phyloP scores from a whole-genome alignment of 1,140 invertebrate species.

The Nomia melanderi region DNA sequence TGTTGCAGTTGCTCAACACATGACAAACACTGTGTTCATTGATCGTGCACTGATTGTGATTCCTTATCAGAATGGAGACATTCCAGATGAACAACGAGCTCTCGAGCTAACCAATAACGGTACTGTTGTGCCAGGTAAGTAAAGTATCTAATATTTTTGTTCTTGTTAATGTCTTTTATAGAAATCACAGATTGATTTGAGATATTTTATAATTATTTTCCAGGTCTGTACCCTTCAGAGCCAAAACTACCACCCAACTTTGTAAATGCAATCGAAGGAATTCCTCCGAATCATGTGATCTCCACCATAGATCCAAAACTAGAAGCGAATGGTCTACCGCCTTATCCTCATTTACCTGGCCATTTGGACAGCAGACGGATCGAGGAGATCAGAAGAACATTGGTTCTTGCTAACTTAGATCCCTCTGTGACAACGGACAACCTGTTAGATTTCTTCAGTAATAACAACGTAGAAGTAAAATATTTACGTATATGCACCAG shows the following conservation, averaged over 20 bases:
- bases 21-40: constrained; percentile 99
- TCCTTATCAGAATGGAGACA: constrained; percentile 92
- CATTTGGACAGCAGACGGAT: constrained; percentile 94
- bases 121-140: constrained; percentile 87
- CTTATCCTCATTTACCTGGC: constrained; percentile 95
- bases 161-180: background rate
- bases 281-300: constrained; percentile 90
- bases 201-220: constrained; percentile 24
- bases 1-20: constrained; percentile 96
- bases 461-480: constrained; percentile 94
- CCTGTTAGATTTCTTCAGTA: constrained; percentile 92
- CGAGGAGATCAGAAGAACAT: constrained; percentile 97
- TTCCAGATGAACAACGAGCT: constrained; percentile 97
- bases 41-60: constrained; percentile 98
- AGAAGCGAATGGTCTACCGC: constrained; percentile 90
- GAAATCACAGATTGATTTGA: background rate
- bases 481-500: constrained; percentile 95
- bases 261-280: constrained; percentile 92
- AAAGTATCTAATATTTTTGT: background rate
- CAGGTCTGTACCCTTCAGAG: constrained; percentile 88
- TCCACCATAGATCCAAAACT: constrained; percentile 95
- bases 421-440: constrained; percentile 87
- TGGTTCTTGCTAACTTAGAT: constrained; percentile 89
- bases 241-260: constrained; percentile 94
- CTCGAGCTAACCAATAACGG: constrained; percentile 94